A percentile compares a stretch with the other conserved stretches of the same genome.
These are phyloP conservation scores for Microcebus ravelobensis DNA, from an alignment of 2,113 vertebrate species.

Conservation along the genomic window DNA sequence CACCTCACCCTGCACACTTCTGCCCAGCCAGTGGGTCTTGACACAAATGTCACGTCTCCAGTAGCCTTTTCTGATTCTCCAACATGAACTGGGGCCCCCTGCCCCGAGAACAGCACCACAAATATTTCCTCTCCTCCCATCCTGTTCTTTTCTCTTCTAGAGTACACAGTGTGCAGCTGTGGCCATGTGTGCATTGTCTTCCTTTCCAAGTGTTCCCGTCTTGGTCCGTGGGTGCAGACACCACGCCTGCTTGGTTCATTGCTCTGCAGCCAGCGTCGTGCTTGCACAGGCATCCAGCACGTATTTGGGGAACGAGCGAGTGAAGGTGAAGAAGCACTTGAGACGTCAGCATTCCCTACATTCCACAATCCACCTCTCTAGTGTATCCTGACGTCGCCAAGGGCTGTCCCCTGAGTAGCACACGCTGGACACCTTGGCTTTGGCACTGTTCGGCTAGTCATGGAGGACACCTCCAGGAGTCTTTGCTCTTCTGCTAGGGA, in stretches of 20 bases:
- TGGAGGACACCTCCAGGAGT: accelerated
- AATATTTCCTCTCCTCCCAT: neutral
- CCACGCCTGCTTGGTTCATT: accelerated
- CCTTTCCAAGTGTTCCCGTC: accelerated
- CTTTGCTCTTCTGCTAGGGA: neutral
- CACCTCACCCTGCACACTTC: accelerated
- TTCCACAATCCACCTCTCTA: neutral
- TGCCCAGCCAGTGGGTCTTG: neutral
- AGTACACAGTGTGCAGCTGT: accelerated
- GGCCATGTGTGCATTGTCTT: accelerated
- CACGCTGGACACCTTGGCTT: accelerated
- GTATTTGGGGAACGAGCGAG: no score
- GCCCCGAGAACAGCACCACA: accelerated
- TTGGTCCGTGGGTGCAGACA: accelerated
- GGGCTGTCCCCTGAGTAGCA: no score
- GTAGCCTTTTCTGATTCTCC: neutral
- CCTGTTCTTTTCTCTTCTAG: neutral
- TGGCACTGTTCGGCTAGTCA: accelerated
- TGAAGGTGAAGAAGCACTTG: no score
- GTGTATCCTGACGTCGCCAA: neutral
- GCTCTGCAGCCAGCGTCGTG: no score
- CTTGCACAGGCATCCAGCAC: no score
- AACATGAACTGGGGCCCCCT: neutral
- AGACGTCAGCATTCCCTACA: accelerated
- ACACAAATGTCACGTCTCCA: no score